phyloP scores from a whole-genome alignment of 2,113 vertebrate species.

The Coreoperca whiteheadi region DNA sequence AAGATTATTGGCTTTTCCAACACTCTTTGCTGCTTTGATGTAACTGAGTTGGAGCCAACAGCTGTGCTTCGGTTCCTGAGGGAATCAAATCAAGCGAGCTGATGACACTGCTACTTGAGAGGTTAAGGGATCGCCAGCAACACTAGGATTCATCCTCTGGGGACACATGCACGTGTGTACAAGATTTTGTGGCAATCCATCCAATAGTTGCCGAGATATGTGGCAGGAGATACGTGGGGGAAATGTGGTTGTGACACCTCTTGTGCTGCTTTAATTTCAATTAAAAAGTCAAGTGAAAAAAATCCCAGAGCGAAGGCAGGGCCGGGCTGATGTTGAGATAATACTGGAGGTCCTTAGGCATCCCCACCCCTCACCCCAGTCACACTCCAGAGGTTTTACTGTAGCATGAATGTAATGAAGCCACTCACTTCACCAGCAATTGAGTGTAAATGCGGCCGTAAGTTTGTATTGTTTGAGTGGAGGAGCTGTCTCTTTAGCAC shows the following conservation, averaged over 20 bases:
- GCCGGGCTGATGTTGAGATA: slow-evolving; percentile 11
- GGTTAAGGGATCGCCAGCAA: no score
- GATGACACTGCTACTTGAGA: no score
- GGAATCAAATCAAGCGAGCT: no score
- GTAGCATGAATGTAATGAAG: slow-evolving; percentile 48
- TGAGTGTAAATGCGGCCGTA: slow-evolving; percentile 63
- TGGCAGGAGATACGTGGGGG: no score
- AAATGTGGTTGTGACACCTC: neutral
- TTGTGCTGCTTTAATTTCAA: neutral
- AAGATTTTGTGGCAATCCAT: no score
- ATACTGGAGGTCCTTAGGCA: neutral
- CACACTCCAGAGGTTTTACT: slow-evolving; percentile 56
- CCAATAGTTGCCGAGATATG: no score
- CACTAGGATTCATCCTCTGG: no score
- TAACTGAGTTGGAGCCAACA: no score
- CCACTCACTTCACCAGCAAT: slow-evolving; percentile 63
- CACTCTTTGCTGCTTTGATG: no score
- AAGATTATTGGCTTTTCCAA: no score
- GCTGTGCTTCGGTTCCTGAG: no score
- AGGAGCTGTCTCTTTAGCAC: slow-evolving; percentile 59
- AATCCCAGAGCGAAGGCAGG: neutral
- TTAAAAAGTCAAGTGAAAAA: neutral
- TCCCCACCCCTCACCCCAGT: slow-evolving; percentile 9
- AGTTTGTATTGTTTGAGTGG: slow-evolving; percentile 47
- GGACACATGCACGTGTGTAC: no score